Percentiles rank a stretch among this genome's conserved stretches.
Evolutionary conservation across 1,140 invertebrate species (phyloP).

Genomic region (Drosophila sucinea): DNA sequence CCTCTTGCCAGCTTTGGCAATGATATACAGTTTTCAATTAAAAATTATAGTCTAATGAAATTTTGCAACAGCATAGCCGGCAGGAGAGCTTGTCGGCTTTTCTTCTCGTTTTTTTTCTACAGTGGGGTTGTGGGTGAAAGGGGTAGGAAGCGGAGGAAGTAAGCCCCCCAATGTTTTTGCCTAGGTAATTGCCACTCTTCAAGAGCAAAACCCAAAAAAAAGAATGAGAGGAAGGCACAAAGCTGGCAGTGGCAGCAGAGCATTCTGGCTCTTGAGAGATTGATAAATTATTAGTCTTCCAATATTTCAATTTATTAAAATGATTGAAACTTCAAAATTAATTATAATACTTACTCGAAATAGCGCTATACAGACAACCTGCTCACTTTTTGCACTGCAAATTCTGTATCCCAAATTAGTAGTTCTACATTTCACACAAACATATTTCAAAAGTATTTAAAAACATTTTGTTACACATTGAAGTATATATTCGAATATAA

Average conservation of each 20-base stretch:
- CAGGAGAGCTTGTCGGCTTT: slow-evolving; percentile 42
- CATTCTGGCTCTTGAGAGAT: slow-evolving; percentile 16
- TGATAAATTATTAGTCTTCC: slow-evolving; percentile 4
- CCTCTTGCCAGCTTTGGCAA: slow-evolving; percentile 44
- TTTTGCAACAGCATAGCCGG: slow-evolving; percentile 50
- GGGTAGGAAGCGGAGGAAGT: not conserved
- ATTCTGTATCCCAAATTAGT: too few species aligned
- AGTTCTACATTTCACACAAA: too few species aligned
- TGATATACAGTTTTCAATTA: slow-evolving; percentile 77
- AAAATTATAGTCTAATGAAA: slow-evolving; percentile 74
- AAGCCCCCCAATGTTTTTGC: not conserved
- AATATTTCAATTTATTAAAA: slow-evolving; percentile 10
- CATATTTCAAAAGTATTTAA: too few species aligned
- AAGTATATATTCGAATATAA: too few species aligned
- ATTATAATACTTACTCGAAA: too few species aligned
- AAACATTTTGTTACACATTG: too few species aligned
- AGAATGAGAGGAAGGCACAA: not conserved
- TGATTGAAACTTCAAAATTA: not conserved
- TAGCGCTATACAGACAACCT: too few species aligned
- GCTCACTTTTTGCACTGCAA: too few species aligned
- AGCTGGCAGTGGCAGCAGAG: slow-evolving; percentile 1
- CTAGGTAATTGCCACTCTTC: slow-evolving; percentile 44
- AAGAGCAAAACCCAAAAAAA: not conserved
- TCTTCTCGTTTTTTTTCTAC: slow-evolving; percentile 4
- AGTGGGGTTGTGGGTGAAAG: not conserved